A percentile compares a stretch with the other conserved stretches of the same genome.
These are phyloP conservation scores for Notodonta ziczac DNA, from an alignment of 2,888 invertebrate species.

Conservation along the genomic window DNA sequence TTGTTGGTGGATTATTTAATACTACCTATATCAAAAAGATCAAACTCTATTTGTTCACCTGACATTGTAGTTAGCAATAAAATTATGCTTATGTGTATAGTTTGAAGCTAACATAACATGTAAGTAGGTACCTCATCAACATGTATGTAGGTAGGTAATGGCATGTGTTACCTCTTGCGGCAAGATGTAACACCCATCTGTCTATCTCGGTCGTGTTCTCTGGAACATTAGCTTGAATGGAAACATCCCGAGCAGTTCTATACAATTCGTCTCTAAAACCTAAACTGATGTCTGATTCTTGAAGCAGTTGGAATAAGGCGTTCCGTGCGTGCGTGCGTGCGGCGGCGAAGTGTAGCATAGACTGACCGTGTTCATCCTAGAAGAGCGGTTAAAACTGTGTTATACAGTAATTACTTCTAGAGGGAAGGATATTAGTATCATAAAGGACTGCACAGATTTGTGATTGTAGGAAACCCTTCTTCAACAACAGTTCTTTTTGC, in stretches of 20 bases:
- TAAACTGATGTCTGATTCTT: conserved; percentile 91
- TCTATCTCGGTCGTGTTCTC: conserved; percentile 94
- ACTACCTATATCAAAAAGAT: no score
- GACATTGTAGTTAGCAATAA: no score
- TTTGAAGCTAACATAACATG: no score
- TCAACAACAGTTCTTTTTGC: no score
- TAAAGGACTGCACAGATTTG: no score
- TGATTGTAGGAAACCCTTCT: no score
- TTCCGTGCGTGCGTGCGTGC: conserved; percentile 92
- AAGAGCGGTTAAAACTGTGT: conserved; percentile 16
- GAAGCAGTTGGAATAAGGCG: conserved; percentile 91
- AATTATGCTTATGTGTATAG: no score
- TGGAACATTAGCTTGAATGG: conserved; percentile 90
- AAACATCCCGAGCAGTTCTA: conserved; percentile 93
- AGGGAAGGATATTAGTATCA: no score
- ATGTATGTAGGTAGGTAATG: no score
- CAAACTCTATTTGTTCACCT: neutral
- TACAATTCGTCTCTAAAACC: conserved; percentile 94
- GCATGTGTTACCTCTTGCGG: conserved; percentile 87
- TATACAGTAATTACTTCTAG: no score
- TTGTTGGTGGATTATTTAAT: no score
- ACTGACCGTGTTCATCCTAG: conserved; percentile 95
- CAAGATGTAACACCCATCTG: conserved; percentile 90
- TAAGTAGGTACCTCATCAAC: no score
- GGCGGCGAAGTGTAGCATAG: conserved; percentile 94